These are phyloP conservation scores for Equus przewalskii DNA, from an alignment of 2,113 vertebrate genomes.

Conservation along the genomic window DNA sequence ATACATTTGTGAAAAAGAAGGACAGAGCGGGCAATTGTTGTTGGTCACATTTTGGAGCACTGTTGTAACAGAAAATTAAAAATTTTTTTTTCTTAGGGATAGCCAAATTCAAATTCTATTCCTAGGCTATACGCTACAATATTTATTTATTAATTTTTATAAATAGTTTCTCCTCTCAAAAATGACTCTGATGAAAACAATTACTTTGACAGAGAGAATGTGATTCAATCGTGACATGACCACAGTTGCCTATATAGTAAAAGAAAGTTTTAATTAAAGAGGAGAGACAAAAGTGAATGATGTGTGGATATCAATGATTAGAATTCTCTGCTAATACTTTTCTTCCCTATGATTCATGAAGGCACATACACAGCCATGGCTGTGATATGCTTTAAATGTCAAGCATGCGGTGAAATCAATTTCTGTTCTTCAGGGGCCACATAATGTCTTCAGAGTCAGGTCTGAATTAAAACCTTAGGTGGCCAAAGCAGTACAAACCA, in stretches of 20 bases:
- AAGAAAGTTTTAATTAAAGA: constrained; percentile 11
- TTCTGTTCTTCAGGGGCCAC: not conserved
- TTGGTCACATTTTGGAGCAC: not conserved
- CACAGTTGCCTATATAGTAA: not conserved
- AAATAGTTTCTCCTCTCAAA: not conserved
- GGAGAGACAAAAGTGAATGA: not conserved
- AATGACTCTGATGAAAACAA: constrained; percentile 19
- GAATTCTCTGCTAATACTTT: not conserved
- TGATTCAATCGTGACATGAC: not conserved
- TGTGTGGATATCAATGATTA: not conserved
- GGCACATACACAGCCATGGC: not conserved
- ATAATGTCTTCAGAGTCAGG: not conserved
- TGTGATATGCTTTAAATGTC: not conserved
- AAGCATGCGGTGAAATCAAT: not conserved
- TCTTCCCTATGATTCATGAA: not conserved
- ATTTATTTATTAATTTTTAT: constrained; percentile 3
- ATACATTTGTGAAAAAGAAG: not conserved
- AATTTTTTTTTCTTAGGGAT: not conserved
- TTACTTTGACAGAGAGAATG: not conserved
- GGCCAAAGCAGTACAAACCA: not conserved
- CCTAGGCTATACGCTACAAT: not conserved
- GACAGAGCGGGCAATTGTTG: not conserved
- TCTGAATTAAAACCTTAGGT: not conserved
- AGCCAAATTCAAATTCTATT: not conserved
- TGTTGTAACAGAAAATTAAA: not conserved